phyloP scores from a whole-genome alignment of 2,888 invertebrate species.

The Mellilla xanthometata region DNA sequence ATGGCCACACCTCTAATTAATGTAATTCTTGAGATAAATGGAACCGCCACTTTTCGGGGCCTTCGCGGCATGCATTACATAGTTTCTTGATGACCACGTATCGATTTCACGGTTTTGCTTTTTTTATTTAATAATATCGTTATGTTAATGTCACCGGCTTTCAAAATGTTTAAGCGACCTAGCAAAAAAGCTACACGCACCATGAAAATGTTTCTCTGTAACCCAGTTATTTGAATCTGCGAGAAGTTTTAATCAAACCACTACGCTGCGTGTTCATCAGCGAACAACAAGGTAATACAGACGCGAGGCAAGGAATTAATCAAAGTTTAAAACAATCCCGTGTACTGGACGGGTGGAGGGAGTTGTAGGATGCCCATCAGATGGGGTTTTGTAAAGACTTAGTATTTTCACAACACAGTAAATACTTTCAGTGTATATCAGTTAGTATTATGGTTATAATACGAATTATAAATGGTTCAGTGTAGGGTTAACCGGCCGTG shows the following conservation, averaged over 20 bases:
- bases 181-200: too few species aligned
- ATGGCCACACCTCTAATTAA: conserved; percentile 81
- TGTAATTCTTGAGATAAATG: conserved; percentile 75
- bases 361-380: conserved; percentile 23
- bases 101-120: conserved; percentile 7
- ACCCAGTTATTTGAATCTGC: conserved; percentile 25
- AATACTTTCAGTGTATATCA: too few species aligned
- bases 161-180: too few species aligned
- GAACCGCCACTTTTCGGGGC: conserved; percentile 48
- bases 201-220: conserved; percentile 18
- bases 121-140: background rate
- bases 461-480: too few species aligned
- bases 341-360: conserved; percentile 55
- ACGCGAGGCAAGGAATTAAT: conserved; percentile 72
- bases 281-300: conserved; percentile 63
- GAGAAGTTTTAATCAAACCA: conserved; percentile 44
- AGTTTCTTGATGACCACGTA: conserved; percentile 3
- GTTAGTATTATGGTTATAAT: too few species aligned
- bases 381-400: background rate
- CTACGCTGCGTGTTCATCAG: conserved; percentile 56
- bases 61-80: conserved; percentile 16
- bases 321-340: conserved; percentile 79
- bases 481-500: too few species aligned
- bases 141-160: background rate
- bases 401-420: too few species aligned